Conservation (phyloP, 2,113 vertebrate genomes). For the Ptyas mucosa region DNA sequence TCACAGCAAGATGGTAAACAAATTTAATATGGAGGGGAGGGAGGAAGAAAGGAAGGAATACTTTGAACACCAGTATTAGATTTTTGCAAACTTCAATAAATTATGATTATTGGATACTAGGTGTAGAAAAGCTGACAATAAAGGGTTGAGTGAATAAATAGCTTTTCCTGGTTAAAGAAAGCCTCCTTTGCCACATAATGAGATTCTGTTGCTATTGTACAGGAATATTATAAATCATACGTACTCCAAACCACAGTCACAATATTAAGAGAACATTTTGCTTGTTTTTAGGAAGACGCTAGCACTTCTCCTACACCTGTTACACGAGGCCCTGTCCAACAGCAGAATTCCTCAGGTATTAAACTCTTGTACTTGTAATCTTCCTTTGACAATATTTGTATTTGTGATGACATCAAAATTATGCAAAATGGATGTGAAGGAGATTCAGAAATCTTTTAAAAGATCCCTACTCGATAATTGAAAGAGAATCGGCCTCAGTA, state of each 20-base stretch:
- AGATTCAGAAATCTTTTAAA: background rate
- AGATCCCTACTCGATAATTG: background rate
- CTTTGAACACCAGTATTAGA: background rate
- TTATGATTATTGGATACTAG: background rate
- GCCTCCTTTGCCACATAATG: background rate
- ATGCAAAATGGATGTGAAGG: background rate
- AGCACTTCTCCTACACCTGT: slow-evolving; percentile 82
- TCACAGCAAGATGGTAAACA: background rate
- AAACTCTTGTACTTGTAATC: background rate
- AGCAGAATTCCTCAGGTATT: slow-evolving; percentile 86
- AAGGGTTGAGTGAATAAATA: background rate
- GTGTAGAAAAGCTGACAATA: background rate
- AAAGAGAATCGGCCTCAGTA: background rate
- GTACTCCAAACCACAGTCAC: background rate
- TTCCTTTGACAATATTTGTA: background rate
- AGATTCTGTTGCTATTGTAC: background rate
- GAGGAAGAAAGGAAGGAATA: background rate
- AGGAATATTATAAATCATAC: background rate
- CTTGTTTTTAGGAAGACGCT: slow-evolving; percentile 82
- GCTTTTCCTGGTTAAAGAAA: background rate
- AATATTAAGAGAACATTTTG: background rate
- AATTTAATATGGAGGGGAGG: background rate
- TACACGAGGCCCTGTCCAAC: slow-evolving; percentile 79
- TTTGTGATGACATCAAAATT: background rate
- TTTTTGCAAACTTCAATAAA: background rate